A percentile compares a stretch with the other conserved stretches of the same genome.
Conservation (phyloP, 1,140 invertebrate genomes). For the Habropoda laboriosa region DNA sequence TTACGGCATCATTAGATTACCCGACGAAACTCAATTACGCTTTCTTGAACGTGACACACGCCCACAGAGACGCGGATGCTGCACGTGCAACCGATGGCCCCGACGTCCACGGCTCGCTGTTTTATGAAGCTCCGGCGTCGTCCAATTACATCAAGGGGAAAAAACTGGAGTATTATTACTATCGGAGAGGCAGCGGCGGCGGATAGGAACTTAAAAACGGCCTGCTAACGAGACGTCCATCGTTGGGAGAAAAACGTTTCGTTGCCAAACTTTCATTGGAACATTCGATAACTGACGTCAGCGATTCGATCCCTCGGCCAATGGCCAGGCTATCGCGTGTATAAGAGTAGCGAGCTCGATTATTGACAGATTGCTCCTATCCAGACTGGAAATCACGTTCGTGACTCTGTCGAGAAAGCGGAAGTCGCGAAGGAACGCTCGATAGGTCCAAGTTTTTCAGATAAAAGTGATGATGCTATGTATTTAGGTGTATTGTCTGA, state of each 20-base stretch:
- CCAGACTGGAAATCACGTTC: background rate
- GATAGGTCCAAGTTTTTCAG: constrained; percentile 22
- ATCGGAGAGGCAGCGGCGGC: background rate
- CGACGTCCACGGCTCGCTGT: background rate
- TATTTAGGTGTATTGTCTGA: no score
- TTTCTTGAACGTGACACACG: background rate
- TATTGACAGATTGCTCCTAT: constrained; percentile 33
- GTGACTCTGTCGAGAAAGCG: background rate
- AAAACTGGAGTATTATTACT: constrained; percentile 34
- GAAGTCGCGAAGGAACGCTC: background rate
- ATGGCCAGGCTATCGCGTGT: background rate
- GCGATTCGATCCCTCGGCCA: constrained; percentile 19
- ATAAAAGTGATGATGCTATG: background rate
- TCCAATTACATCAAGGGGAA: constrained; percentile 40
- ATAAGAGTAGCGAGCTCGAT: background rate
- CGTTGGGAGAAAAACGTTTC: background rate
- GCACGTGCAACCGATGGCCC: background rate
- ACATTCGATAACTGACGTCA: constrained; percentile 32
- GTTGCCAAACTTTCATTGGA: no score
- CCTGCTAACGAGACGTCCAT: constrained; percentile 47
- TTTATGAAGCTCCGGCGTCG: constrained; percentile 20
- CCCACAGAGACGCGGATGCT: background rate
- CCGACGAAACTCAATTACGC: constrained; percentile 37
- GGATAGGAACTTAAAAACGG: constrained; percentile 13
- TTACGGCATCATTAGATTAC: constrained; percentile 53